phyloP scores from a whole-genome alignment of 2,113 vertebrate genomes.

The Anguilla japonica region DNA sequence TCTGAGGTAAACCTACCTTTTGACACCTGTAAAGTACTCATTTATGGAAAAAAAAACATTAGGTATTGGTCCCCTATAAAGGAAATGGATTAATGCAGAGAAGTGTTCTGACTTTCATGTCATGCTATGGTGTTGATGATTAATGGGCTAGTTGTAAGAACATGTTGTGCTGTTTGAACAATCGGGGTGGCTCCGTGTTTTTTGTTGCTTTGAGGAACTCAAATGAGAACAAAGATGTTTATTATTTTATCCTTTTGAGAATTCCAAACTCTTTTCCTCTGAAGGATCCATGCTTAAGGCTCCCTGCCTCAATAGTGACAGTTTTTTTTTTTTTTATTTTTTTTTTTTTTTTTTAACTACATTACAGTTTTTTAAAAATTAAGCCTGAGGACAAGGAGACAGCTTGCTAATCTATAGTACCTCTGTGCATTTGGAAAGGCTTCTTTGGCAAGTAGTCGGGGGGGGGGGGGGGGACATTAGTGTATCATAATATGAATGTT shows the following conservation, averaged over 20 bases:
- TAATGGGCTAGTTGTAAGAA: neutral
- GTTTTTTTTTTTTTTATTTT: too few species aligned
- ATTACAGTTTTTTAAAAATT: neutral
- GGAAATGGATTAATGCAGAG: neutral
- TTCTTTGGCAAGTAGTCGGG: neutral
- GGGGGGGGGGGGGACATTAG: neutral
- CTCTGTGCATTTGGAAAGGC: neutral
- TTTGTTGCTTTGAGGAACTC: constrained; percentile 11
- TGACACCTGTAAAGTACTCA: neutral
- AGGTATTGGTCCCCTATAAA: neutral
- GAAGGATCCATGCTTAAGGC: neutral
- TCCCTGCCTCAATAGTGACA: too few species aligned
- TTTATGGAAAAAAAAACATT: neutral
- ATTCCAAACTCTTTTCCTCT: neutral
- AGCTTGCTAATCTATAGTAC: neutral
- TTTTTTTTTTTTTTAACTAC: too few species aligned
- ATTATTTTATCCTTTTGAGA: constrained; percentile 11
- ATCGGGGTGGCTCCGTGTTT: neutral
- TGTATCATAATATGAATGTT: too few species aligned
- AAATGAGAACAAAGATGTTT: constrained; percentile 4
- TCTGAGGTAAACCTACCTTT: neutral
- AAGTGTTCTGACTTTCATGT: neutral
- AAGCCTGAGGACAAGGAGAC: neutral
- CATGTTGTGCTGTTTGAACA: constrained; percentile 16
- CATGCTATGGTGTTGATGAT: constrained; percentile 10